Percentiles rank a stretch among this genome's conserved stretches.
These are phyloP conservation scores for Lepidurus arcticus DNA, from an alignment of 1,140 invertebrate genomes.

Conservation along the genomic window DNA sequence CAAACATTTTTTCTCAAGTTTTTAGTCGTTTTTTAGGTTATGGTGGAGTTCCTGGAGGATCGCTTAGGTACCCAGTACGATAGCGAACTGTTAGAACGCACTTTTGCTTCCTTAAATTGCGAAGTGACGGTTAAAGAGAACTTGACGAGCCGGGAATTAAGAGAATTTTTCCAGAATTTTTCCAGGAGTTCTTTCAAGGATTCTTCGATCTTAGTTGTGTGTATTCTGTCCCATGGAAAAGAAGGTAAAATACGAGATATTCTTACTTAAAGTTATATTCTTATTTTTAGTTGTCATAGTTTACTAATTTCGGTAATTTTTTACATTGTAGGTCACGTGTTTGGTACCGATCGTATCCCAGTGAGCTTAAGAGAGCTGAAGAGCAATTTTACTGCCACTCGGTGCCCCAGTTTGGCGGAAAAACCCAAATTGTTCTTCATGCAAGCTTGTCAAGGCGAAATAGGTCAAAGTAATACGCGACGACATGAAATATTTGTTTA, in stretches of 20 bases:
- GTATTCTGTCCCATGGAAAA: background rate
- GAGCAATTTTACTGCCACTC: constrained; percentile 35
- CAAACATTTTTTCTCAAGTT: background rate
- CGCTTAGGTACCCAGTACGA: background rate
- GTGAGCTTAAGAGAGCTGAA: background rate
- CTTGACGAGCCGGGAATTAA: background rate
- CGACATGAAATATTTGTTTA: too few species aligned
- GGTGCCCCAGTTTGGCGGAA: constrained; percentile 38
- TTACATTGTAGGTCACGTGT: background rate
- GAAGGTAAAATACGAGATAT: background rate
- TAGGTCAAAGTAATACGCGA: constrained; percentile 26
- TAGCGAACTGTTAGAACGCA: background rate
- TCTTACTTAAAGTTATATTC: background rate
- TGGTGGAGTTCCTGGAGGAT: background rate
- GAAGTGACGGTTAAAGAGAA: background rate
- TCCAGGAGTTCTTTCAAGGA: background rate
- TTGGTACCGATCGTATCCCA: background rate
- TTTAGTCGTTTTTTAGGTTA: background rate
- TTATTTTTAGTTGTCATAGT: too few species aligned
- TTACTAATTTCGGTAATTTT: background rate
- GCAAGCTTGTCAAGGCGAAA: constrained; percentile 44
- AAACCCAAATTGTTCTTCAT: constrained; percentile 45
- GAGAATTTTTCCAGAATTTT: background rate
- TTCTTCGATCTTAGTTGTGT: background rate
- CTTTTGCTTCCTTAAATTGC: background rate